phyloP scores from a whole-genome alignment of 2,888 invertebrate genomes.

The Lysandra coridon region DNA sequence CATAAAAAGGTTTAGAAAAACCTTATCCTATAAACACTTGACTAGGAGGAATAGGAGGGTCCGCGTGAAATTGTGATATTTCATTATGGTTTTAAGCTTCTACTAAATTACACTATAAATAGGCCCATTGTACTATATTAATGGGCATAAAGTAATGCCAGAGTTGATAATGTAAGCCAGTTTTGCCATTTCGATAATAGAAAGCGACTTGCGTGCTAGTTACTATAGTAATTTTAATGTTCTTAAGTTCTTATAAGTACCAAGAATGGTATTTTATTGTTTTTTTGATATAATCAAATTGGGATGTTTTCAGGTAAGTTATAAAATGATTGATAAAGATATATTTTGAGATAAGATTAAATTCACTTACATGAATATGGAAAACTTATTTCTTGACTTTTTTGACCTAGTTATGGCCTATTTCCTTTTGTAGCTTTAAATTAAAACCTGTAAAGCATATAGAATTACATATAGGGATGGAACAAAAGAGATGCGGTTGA shows the following conservation, averaged over 20 bases:
- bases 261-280: conserved; percentile 12
- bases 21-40: too few species aligned
- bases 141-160: background rate
- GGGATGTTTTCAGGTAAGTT: conserved; percentile 18
- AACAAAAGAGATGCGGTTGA: conserved; percentile 9
- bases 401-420: background rate
- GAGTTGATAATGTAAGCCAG: background rate
- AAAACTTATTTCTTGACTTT: too few species aligned
- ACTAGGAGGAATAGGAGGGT: too few species aligned
- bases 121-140: background rate
- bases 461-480: background rate
- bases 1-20: too few species aligned
- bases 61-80: background rate
- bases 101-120: background rate
- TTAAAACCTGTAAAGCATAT: background rate
- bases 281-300: background rate
- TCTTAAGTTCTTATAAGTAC: background rate
- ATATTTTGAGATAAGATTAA: too few species aligned
- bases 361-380: too few species aligned
- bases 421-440: background rate
- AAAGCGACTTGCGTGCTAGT: background rate
- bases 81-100: background rate
- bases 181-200: background rate
- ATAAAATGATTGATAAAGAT: background rate
- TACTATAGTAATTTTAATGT: background rate